phyloP scores from a whole-genome alignment of 1,140 invertebrate species.

The Geopemphigus sp. region DNA sequence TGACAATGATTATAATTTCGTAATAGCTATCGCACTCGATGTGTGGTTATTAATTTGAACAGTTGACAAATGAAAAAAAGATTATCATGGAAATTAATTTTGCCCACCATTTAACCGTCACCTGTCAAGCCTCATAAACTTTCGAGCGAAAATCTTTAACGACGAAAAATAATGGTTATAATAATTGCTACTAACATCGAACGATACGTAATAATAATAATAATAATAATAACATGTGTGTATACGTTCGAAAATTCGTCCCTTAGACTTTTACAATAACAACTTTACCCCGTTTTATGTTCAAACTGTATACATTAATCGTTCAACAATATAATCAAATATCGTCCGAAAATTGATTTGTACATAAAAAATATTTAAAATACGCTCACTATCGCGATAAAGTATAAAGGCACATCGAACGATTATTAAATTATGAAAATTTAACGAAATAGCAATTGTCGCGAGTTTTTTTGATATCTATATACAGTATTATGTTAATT shows the following conservation, averaged over 20 bases:
- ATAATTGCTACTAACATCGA: not conserved
- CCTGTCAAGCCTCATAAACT: not conserved
- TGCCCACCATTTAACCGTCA: not conserved
- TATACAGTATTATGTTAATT: not conserved
- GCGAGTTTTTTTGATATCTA: not conserved
- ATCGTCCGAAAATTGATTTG: not conserved
- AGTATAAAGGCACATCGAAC: not conserved
- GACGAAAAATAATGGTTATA: not conserved
- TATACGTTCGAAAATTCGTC: not conserved
- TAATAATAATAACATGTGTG: not conserved
- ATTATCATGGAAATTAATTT: not conserved
- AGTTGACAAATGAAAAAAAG: not conserved
- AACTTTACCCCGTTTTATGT: not conserved
- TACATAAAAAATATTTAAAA: not conserved
- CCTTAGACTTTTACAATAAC: not conserved
- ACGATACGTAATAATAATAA: not conserved
- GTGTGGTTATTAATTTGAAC: not conserved
- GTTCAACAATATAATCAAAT: not conserved
- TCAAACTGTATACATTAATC: constrained; percentile 20
- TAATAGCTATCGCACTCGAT: not conserved
- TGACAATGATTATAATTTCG: not conserved
- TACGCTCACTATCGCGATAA: not conserved
- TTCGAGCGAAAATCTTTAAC: not conserved
- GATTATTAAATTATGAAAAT: not conserved
- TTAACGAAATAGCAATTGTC: not conserved